Conservation (phyloP, 2,888 invertebrate species). For the Pinctada fucata region DNA sequence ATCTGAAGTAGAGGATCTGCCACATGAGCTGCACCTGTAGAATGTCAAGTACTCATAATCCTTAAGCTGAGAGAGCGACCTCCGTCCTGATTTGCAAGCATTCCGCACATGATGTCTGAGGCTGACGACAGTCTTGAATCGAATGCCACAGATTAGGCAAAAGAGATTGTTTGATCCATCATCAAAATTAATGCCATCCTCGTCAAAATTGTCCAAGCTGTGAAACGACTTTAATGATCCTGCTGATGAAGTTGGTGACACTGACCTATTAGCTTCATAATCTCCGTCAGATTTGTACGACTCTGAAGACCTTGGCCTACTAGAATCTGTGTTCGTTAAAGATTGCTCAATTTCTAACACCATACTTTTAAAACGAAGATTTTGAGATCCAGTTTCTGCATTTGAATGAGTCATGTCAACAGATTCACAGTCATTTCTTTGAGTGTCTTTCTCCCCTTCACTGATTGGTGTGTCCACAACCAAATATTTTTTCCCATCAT, state of each 20-base stretch:
- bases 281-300: neutral
- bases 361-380: too few relatives aligned
- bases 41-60: conserved; percentile 26
- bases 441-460: too few relatives aligned
- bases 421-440: too few relatives aligned
- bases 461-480: too few relatives aligned
- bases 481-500: too few relatives aligned
- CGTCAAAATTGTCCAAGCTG: neutral
- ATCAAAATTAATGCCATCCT: neutral
- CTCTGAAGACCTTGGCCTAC: neutral
- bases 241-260: neutral
- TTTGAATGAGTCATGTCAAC: too few relatives aligned
- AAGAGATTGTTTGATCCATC: neutral
- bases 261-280: neutral
- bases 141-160: conserved; percentile 31
- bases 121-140: conserved; percentile 26
- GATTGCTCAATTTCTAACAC: too few relatives aligned
- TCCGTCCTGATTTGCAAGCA: conserved; percentile 14
- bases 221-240: neutral
- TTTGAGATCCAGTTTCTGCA: too few relatives aligned
- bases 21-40: conserved; percentile 29
- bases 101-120: conserved; percentile 28
- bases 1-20: conserved; percentile 3
- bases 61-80: neutral
- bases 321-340: too few relatives aligned